A percentile compares a stretch with the other conserved stretches of the same genome.
Evolutionary conservation across 2,113 vertebrate species (phyloP).

Genomic region (Coryphaenoides rupestris): DNA sequence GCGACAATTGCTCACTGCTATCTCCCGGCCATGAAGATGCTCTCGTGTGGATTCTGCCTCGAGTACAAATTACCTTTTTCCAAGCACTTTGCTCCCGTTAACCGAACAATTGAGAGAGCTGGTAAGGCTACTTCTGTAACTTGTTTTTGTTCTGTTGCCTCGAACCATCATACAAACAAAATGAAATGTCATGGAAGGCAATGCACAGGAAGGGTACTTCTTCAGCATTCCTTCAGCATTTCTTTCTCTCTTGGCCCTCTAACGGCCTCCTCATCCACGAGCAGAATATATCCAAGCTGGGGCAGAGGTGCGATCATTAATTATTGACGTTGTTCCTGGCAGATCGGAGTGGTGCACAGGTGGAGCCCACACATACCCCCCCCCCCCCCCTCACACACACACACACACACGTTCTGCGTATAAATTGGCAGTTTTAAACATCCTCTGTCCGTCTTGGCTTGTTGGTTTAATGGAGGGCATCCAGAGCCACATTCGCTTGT

Average conservation of each 20-base stretch:
- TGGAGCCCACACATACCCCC: conserved; percentile 22
- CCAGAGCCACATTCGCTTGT: no score
- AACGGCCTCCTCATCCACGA: background rate
- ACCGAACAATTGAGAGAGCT: conserved; percentile 4
- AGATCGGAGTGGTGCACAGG: conserved; percentile 11
- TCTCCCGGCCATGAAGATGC: conserved; percentile 25
- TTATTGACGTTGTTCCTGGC: conserved; percentile 43
- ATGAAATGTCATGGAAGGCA: conserved; percentile 23
- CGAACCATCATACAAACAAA: background rate
- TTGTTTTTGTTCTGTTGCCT: conserved; percentile 5
- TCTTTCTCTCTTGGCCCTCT: no score
- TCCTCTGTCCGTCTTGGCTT: no score
- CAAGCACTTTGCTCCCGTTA: conserved; percentile 18
- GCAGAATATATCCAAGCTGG: conserved; percentile 33
- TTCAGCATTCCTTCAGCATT: conserved; percentile 5
- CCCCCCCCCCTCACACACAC: no score
- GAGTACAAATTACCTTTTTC: conserved; percentile 54
- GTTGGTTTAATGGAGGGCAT: no score
- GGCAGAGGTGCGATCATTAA: conserved; percentile 36
- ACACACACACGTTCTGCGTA: no score
- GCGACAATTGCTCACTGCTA: conserved; percentile 38
- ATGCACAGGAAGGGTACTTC: background rate
- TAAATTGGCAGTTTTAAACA: no score
- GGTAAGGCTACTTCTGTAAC: background rate
- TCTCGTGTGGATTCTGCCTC: conserved; percentile 12